Base-by-base conservation (phyloP, 2,113 vertebrate genomes). In the Calonectris borealis region DNA sequence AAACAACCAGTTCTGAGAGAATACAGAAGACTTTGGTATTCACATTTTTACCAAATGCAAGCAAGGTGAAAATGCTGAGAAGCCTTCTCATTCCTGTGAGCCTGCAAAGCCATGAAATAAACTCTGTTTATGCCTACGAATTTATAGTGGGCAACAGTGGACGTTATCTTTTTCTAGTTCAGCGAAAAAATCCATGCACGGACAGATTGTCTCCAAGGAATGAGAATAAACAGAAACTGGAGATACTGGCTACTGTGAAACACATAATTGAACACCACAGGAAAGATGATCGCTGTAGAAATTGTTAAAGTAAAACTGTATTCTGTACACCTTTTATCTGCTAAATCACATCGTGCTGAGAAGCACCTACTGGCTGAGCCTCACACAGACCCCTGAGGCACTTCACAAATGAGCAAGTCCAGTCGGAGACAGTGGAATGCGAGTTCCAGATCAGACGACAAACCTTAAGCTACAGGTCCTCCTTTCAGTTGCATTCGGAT, bases 211-310 rank as follows among this genome's bases (percentile, higher is more conserved):
- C 21, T 87, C 44, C 24, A 64, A 90, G 52, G n/a, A 95, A 95
- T 42, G 27, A 93, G 72, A 86, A 93, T 52, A 86, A 96, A 94
- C 69, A 70, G 61, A 82, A 91, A 88, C 36, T 84, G 80, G 68
- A 85, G 44, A 85, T 24, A 66, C 34, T 71, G 49, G 42, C 58
- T 75, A 57, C 62, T 64, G 70, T 89, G 73, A 90, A 97, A 93
- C 34, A 68, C 10, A 22, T 93, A 96, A 94, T 31, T 96, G 83
- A 97, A 86, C 86, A 83, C 77, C 60, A 44, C 70, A 91, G 90
- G 81, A 86, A 81, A 86, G 46, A 75, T 38, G 72, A 73, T 73
- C 4, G 0, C 31, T 83, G 52, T 36, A 77, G 57, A 97, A 90
- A 85, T 3, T 83, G 68, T 48, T 88, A 83, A 73, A 85, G 54